Evolutionary conservation across 2,113 vertebrate genomes (phyloP), one percentile per base, ranked within the genome.

Genomic region (Coracopsis vasa): DNA sequence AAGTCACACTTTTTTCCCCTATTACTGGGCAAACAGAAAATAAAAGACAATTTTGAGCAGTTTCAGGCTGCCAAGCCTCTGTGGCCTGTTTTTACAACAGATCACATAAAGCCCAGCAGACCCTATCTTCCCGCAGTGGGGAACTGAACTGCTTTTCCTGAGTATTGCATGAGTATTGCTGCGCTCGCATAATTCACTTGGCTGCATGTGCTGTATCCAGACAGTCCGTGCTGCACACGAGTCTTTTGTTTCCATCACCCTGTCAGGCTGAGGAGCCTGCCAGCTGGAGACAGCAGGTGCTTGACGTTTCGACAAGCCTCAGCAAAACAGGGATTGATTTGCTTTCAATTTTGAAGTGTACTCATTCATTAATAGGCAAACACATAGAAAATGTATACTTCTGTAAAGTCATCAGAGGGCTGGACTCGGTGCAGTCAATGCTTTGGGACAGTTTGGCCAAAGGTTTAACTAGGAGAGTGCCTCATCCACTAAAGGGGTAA

Each of bases 211-310:
- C 45, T 51, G 42, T 4, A 33, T 20, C 37, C 47, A 58, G 25
- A 7, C 47, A 53, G n/a, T 7, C 66, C 2, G 5, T 1, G 42
- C 85, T 58, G 50, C 48, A 13, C 37, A n/a, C 21, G 1, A 62
- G 47, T 0, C 85, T 42, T 81, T 85, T 78, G 78, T 47, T 33
- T 25, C 70, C 65, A 39, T 5, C 45, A 1, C 21, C 8, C 1
- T 2, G 18, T 6, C 58, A 31, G 61, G 90, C 90, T 17, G 54
- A 37, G 35, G 42, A 58, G 48, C n/a, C 33, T 1, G 5, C 50
- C 87, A 80, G 87, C 87, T 65, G 84, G 67, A 51, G 50, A 80
- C 75, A 73, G 91, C 94, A 93, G 88, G 80, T 81, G 84, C 5
- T 12, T 14, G 64, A 37, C 4, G 2, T 5, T 45, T 21, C 35